Percentiles rank a stretch among this genome's conserved stretches.
These are phyloP conservation scores for Ectropis grisescens DNA, from an alignment of 1,140 invertebrate genomes.

Conservation along the genomic window DNA sequence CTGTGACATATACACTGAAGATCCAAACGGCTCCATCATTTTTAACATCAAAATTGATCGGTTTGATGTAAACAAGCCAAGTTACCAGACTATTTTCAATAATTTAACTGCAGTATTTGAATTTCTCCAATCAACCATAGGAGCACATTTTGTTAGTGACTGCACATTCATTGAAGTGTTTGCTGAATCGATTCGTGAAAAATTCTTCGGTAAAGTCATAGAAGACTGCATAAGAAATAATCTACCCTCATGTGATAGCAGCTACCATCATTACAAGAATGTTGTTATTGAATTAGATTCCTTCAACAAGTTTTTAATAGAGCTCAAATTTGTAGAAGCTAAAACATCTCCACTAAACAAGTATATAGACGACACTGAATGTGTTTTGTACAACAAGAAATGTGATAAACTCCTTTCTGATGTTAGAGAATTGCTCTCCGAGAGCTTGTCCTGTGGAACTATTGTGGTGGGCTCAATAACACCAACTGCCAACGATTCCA, in stretches of 20 bases:
- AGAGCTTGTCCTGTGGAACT: slow-evolving; percentile 44
- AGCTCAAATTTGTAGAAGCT: slow-evolving; percentile 51
- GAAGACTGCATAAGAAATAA: slow-evolving; percentile 50
- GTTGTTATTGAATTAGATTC: slow-evolving; percentile 51
- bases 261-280: slow-evolving; percentile 45
- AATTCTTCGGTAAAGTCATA: slow-evolving; percentile 54
- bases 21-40: slow-evolving; percentile 40
- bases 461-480: slow-evolving; percentile 25
- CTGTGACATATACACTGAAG: slow-evolving; percentile 59
- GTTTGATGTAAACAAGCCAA: slow-evolving; percentile 36
- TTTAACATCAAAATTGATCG: slow-evolving; percentile 57
- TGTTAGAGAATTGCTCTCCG: slow-evolving; percentile 35
- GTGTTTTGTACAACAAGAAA: slow-evolving; percentile 54
- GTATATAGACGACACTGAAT: slow-evolving; percentile 51
- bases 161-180: slow-evolving; percentile 48
- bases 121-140: slow-evolving; percentile 50
- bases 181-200: slow-evolving; percentile 32
- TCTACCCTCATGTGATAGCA: slow-evolving; percentile 46
- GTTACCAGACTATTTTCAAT: slow-evolving; percentile 52
- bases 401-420: slow-evolving; percentile 55
- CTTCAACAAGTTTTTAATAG: slow-evolving; percentile 59
- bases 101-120: slow-evolving; percentile 60
- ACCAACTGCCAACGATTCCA: slow-evolving; percentile 32
- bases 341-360: slow-evolving; percentile 47
- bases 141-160: slow-evolving; percentile 37